A percentile compares a stretch with the other conserved stretches of the same genome.
Evolutionary conservation across 2,888 invertebrate genomes (phyloP).

Genomic region (Lydus trimaculatus): DNA sequence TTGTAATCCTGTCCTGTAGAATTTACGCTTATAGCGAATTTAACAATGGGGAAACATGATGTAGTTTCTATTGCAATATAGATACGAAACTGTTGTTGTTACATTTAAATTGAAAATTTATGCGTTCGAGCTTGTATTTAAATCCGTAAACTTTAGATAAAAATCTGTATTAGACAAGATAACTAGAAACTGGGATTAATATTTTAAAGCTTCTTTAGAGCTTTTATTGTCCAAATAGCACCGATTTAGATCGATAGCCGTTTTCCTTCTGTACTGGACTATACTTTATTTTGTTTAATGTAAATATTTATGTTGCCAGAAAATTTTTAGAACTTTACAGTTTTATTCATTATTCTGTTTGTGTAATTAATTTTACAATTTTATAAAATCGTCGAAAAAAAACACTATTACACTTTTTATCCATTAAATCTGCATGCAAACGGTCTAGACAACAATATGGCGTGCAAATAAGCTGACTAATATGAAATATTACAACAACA

Average conservation of each 20-base stretch:
- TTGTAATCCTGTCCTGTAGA: not conserved
- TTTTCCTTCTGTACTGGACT: not conserved
- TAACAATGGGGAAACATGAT: not conserved
- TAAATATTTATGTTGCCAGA: not conserved
- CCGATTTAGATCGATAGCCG: not conserved
- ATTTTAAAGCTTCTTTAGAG: not conserved
- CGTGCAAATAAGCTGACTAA: not conserved
- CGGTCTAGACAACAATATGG: not conserved
- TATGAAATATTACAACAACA: not conserved
- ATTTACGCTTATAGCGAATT: constrained; percentile 1
- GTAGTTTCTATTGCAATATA: not conserved
- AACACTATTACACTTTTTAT: not conserved
- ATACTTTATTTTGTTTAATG: not conserved
- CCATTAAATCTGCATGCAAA: not conserved
- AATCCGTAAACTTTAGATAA: too few relatives aligned
- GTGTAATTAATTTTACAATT: not conserved
- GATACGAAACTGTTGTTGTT: constrained; percentile 1
- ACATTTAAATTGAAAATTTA: constrained; percentile 1
- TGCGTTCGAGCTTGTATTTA: not conserved
- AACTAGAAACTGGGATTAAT: not conserved
- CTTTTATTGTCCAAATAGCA: not conserved
- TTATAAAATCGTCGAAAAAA: not conserved
- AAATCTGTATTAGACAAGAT: not conserved
- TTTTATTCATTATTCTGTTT: not conserved
- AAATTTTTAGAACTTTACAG: not conserved